A percentile compares a stretch with the other conserved stretches of the same genome.
phyloP scores from a whole-genome alignment of 2,797 vertebrate species.

The Tenualosa thibaudeaui region DNA sequence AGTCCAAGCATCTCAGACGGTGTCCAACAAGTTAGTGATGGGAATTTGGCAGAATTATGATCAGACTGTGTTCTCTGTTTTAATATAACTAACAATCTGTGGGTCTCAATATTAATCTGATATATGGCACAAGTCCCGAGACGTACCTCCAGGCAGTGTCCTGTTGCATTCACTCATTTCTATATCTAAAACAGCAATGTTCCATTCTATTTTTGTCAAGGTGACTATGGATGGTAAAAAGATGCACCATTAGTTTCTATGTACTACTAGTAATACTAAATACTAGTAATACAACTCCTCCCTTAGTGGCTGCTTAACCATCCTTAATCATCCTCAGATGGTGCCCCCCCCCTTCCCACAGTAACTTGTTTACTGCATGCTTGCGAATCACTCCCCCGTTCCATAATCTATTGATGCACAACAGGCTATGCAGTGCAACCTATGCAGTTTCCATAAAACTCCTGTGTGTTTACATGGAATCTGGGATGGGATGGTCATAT shows the following conservation, averaged over 20 bases:
- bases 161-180: slow-evolving; percentile 1
- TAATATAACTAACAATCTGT: background rate
- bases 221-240: slow-evolving; percentile 54
- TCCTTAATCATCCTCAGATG: slow-evolving; percentile 45
- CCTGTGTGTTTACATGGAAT: slow-evolving; percentile 26
- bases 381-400: background rate
- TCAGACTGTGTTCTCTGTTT: background rate
- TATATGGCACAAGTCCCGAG: background rate
- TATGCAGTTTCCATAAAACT: slow-evolving; percentile 31
- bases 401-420: slow-evolving; percentile 1
- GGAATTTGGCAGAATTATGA: background rate
- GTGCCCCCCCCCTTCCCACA: slow-evolving; percentile 36
- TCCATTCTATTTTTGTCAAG: slow-evolving; percentile 67
- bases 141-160: background rate
- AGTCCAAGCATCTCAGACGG: background rate
- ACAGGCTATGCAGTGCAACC: background rate
- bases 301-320: slow-evolving; percentile 24
- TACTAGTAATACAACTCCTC: slow-evolving; percentile 61
- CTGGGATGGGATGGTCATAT: background rate
- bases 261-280: too few species aligned
- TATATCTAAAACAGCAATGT: slow-evolving; percentile 29
- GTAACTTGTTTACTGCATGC: slow-evolving; percentile 61
- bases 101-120: background rate
- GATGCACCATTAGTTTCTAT: slow-evolving; percentile 37
- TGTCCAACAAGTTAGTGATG: background rate